Evolutionary conservation across 2,888 invertebrate genomes (phyloP).

Genomic region (Oscheius sp.): DNA sequence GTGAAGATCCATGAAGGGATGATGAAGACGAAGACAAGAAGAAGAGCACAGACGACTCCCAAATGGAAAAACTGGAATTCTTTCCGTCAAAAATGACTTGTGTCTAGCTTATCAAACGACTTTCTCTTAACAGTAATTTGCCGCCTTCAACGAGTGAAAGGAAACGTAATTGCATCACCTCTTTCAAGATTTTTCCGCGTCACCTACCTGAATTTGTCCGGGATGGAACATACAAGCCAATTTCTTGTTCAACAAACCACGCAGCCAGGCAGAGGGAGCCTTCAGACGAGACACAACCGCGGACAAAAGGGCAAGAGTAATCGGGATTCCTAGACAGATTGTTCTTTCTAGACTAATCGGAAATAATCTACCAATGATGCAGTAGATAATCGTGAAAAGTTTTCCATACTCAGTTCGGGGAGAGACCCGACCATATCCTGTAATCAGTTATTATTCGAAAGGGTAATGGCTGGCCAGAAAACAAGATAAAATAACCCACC

Average conservation of each 20-base stretch:
- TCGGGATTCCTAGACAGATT: conserved; percentile 78
- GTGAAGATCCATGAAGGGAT: conserved; percentile 82
- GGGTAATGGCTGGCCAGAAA: no score
- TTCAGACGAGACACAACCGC: conserved; percentile 82
- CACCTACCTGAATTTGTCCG: conserved; percentile 60
- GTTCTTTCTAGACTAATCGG: not conserved
- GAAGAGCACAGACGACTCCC: conserved; percentile 75
- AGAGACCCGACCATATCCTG: conserved; percentile 88
- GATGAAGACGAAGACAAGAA: conserved; percentile 78
- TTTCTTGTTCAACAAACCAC: conserved; percentile 79
- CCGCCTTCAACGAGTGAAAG: not conserved
- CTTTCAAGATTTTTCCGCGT: no score
- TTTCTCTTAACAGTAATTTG: no score
- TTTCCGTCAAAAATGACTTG: conserved; percentile 2
- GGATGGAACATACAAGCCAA: conserved; percentile 78
- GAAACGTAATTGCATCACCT: not conserved
- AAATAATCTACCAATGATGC: conserved; percentile 75
- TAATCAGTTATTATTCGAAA: no score
- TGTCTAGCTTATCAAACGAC: no score
- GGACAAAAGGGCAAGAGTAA: conserved; percentile 84
- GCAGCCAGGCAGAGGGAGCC: conserved; percentile 79
- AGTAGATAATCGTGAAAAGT: conserved; percentile 86
- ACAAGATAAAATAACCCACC: conserved; percentile 73
- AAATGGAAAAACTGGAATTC: conserved; percentile 78
- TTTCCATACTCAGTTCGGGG: conserved; percentile 86